Base-by-base conservation (phyloP, 2,888 invertebrate genomes). In the Agrochola lychnidis region DNA sequence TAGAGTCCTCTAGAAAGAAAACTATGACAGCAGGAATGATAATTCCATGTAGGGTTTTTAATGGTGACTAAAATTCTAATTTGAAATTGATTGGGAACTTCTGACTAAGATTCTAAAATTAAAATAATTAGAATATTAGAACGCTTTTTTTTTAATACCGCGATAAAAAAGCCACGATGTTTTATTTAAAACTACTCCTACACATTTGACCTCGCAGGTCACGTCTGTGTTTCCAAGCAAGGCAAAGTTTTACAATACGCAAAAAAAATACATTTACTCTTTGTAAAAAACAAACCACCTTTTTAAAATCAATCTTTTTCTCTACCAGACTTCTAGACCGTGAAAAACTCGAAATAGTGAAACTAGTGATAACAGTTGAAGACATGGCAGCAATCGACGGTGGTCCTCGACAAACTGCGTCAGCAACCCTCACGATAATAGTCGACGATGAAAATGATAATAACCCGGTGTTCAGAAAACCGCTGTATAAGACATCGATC, bases 391-490 rank as follows among this genome's bases (percentile, higher is more conserved):
- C 99, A 0, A 97, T 97, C 45, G 98, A 97, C 73, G 98, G 98
- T 9, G 94, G 97, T 0, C 94, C 96, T 0, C 94, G 92, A 12
- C 99, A 99, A 94, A 97, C 97, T 4, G 98, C 98, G 0, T 97
- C 95, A 95, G 98, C 98, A 0, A 97, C 97, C 1, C 95, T 99
- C 14, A 98, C 97, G 6, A 97, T 99, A 62, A 95, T 98, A 40
- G 97, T 99, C 12, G 98, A 98, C 73, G 99, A 99, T 92, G 98
- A 98, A 75, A 99, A 99, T 89, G 99, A 99, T 89, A 99, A 99
- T 90, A 98, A 98, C 91, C 99, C 99, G 0, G 98, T 97, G 90
- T 99, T 99, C 91, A 97, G 98, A 48, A 97, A 98, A 88, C 97
- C 98, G 0, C 98, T 98, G 87, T 99, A 99, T 88, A 97, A 97